A percentile compares a stretch with the other conserved stretches of the same genome.
Evolutionary conservation across 2,888 invertebrate species (phyloP).

Genomic region (Sarcophaga variegata): DNA sequence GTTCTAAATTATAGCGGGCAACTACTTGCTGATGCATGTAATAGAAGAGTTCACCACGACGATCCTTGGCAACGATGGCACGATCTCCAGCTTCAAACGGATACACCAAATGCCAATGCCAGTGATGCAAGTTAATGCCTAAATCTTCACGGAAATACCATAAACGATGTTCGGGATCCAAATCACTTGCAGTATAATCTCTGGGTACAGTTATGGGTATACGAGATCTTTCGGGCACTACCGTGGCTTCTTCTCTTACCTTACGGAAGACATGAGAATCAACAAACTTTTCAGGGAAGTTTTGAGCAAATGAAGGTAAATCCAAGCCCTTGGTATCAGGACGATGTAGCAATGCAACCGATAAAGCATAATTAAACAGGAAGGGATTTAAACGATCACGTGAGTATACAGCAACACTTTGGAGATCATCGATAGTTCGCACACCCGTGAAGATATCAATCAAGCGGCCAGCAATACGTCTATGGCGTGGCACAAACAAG

Average conservation of each 20-base stretch:
- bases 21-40: slow-evolving; percentile 87
- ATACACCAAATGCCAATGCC: slow-evolving; percentile 86
- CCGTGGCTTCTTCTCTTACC: slow-evolving; percentile 84
- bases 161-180: slow-evolving; percentile 88
- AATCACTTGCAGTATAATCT: slow-evolving; percentile 88
- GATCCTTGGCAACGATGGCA: slow-evolving; percentile 84
- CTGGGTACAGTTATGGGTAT: slow-evolving; percentile 84
- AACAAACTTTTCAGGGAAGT: slow-evolving; percentile 86
- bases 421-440: slow-evolving; percentile 87
- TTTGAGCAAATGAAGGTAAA: slow-evolving; percentile 85
- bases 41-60: slow-evolving; percentile 90
- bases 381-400: slow-evolving; percentile 89
- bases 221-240: slow-evolving; percentile 85
- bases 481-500: slow-evolving; percentile 87
- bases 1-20: slow-evolving; percentile 88
- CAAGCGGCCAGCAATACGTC: slow-evolving; percentile 85
- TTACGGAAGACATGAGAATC: slow-evolving; percentile 84
- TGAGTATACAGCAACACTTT: slow-evolving; percentile 86
- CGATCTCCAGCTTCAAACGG: slow-evolving; percentile 87
- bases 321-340: slow-evolving; percentile 84
- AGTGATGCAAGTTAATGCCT: slow-evolving; percentile 83
- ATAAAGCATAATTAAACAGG: slow-evolving; percentile 89
- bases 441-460: slow-evolving; percentile 88
- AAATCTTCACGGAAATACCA: slow-evolving; percentile 84
- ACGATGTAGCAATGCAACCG: slow-evolving; percentile 88